A percentile compares a stretch with the other conserved stretches of the same genome.
These are phyloP conservation scores for Pomatostomus ruficeps DNA, from an alignment of 2,113 vertebrate genomes.

Conservation along the genomic window DNA sequence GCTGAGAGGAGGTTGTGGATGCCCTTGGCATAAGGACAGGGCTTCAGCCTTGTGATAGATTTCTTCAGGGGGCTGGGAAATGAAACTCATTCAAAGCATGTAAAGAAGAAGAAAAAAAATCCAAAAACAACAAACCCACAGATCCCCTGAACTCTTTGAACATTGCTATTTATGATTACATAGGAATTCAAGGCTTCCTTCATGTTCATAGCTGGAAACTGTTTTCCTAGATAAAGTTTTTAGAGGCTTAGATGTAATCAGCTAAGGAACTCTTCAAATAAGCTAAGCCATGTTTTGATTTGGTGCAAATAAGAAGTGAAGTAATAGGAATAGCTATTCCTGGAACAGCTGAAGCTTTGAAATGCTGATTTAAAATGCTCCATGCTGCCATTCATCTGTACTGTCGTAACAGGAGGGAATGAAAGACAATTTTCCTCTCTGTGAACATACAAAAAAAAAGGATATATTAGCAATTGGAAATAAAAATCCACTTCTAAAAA, in stretches of 20 bases:
- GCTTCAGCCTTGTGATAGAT: not conserved
- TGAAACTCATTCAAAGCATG: not conserved
- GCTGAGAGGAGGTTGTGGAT: not conserved
- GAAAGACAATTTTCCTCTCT: not conserved
- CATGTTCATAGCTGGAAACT: not conserved
- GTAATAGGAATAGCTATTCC: constrained; percentile 44
- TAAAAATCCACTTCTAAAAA: not conserved
- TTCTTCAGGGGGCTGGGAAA: not conserved
- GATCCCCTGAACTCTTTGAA: not conserved
- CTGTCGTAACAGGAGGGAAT: not conserved
- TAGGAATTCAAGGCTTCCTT: constrained; percentile 6
- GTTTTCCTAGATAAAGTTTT: constrained; percentile 39
- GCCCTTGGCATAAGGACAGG: not conserved
- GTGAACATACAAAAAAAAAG: not conserved
- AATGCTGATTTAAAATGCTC: constrained; percentile 33
- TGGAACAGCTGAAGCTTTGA: constrained; percentile 49
- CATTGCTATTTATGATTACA: not conserved
- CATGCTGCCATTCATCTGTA: constrained; percentile 1
- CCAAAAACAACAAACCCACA: not conserved
- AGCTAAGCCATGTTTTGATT: not conserved
- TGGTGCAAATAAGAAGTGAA: constrained; percentile 32
- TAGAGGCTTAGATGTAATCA: constrained; percentile 29
- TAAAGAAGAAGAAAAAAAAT: not conserved
- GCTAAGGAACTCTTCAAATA: constrained; percentile 49
- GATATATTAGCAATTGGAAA: not conserved